Evolutionary conservation across 2,797 vertebrate genomes (phyloP).

Genomic region (Delichon dasypus): DNA sequence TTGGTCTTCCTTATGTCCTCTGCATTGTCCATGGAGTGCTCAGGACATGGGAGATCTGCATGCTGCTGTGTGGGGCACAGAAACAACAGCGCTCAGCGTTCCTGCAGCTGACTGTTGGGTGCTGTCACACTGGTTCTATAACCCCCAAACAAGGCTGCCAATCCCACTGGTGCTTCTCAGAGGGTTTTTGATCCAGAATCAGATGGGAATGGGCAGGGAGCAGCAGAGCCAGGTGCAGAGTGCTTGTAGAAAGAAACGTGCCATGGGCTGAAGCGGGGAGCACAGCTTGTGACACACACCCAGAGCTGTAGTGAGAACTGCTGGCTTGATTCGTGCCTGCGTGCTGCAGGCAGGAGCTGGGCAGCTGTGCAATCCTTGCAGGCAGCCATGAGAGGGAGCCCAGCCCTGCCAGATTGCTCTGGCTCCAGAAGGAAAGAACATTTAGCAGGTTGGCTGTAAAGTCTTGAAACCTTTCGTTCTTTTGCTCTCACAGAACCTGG

Average conservation of each 20-base stretch:
- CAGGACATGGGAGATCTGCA: not conserved
- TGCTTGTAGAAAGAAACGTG: not conserved
- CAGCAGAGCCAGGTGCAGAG: not conserved
- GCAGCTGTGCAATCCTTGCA: not conserved
- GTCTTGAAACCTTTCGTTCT: not conserved
- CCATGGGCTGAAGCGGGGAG: not conserved
- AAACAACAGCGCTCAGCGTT: not conserved
- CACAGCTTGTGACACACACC: not conserved
- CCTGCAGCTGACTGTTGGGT: not conserved
- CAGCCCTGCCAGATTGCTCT: not conserved
- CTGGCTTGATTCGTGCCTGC: not conserved
- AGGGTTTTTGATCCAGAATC: not conserved
- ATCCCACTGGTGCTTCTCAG: not conserved
- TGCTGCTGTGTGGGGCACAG: not conserved
- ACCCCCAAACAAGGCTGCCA: not conserved
- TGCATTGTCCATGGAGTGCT: not conserved
- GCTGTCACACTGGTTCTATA: not conserved
- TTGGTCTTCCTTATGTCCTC: not conserved
- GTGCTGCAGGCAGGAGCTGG: not conserved
- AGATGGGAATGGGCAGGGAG: not conserved
- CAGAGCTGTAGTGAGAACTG: not conserved
- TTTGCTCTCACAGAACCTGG: conserved; percentile 73
- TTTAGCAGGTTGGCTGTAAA: not conserved
- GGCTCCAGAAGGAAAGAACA: not conserved
- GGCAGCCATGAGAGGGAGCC: not conserved